Evolutionary conservation across 2,113 vertebrate species (phyloP).

Genomic region (Trogon surrucura): DNA sequence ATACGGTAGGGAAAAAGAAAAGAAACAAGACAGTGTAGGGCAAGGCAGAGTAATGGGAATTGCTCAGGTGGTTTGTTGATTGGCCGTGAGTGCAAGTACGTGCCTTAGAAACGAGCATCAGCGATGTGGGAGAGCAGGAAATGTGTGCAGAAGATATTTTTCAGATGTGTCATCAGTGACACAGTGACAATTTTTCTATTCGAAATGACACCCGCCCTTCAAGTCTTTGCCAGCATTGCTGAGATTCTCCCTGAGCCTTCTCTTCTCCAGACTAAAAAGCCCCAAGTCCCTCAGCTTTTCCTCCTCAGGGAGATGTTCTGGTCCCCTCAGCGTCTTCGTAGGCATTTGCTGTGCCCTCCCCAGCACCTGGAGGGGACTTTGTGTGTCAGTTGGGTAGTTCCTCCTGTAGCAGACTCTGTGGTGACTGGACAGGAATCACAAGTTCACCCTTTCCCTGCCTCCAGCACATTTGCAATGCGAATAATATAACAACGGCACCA

Average conservation of each 20-base stretch:
- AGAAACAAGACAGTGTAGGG: neutral
- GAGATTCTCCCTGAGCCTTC: too few species aligned
- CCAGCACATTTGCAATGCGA: neutral
- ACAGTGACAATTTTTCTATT: too few species aligned
- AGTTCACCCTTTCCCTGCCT: neutral
- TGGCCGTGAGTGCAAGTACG: neutral
- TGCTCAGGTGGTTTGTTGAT: neutral
- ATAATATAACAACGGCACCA: too few species aligned
- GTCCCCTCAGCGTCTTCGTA: too few species aligned
- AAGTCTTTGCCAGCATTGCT: too few species aligned
- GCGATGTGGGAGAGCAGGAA: neutral
- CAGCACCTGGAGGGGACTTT: neutral
- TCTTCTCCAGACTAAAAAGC: too few species aligned
- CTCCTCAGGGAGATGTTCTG: too few species aligned
- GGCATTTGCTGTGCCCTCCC: too few species aligned
- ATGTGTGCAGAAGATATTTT: neutral
- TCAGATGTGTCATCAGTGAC: neutral
- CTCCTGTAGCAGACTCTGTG: neutral
- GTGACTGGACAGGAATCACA: neutral
- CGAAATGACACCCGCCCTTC: too few species aligned
- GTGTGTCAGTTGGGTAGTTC: neutral
- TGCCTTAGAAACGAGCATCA: neutral
- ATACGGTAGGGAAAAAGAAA: too few species aligned
- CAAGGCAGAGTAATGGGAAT: neutral
- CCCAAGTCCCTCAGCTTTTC: too few species aligned